These are phyloP conservation scores for Andrena bucephala DNA, from an alignment of 2,888 invertebrate genomes.

Conservation along the genomic window DNA sequence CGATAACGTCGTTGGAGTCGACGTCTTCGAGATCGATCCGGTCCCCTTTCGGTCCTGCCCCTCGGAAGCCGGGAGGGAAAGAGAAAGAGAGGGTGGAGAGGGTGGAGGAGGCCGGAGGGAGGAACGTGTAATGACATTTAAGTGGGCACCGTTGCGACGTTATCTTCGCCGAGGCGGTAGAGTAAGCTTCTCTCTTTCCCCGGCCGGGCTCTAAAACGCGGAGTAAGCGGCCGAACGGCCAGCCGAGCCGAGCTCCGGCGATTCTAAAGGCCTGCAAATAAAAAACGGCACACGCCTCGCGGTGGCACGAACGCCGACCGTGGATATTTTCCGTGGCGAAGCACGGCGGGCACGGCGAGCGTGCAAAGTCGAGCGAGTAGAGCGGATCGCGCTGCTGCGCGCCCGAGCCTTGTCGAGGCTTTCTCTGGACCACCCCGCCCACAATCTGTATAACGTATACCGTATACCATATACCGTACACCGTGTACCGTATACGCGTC, in stretches of 20 bases:
- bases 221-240: slow-evolving; percentile 61
- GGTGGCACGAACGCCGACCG: slow-evolving; percentile 74
- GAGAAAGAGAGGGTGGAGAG: slow-evolving; percentile 8
- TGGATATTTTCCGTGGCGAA: slow-evolving; percentile 60
- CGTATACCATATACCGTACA: slow-evolving; percentile 57
- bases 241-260: slow-evolving; percentile 31
- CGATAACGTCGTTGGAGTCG: slow-evolving; percentile 30
- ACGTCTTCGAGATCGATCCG: slow-evolving; percentile 38
- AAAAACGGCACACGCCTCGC: slow-evolving; percentile 84
- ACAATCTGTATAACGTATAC: slow-evolving; percentile 74
- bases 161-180: slow-evolving; percentile 67
- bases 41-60: slow-evolving; percentile 20
- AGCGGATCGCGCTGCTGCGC: slow-evolving; percentile 54
- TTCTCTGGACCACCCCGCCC: slow-evolving; percentile 84
- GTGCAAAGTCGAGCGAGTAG: slow-evolving; percentile 57
- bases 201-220: slow-evolving; percentile 47
- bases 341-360: slow-evolving; percentile 18
- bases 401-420: slow-evolving; percentile 76
- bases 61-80: slow-evolving; percentile 10
- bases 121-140: slow-evolving; percentile 79
- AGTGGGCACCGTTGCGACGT: slow-evolving; percentile 77
- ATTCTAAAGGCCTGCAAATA: slow-evolving; percentile 67
- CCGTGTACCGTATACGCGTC: slow-evolving; percentile 50
- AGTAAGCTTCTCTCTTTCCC: slow-evolving; percentile 64
- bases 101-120: slow-evolving; percentile 36